Evolutionary conservation across 2,113 vertebrate genomes (phyloP), one percentile per base, ranked within the genome.

Genomic region (Ancistrus triradiatus): DNA sequence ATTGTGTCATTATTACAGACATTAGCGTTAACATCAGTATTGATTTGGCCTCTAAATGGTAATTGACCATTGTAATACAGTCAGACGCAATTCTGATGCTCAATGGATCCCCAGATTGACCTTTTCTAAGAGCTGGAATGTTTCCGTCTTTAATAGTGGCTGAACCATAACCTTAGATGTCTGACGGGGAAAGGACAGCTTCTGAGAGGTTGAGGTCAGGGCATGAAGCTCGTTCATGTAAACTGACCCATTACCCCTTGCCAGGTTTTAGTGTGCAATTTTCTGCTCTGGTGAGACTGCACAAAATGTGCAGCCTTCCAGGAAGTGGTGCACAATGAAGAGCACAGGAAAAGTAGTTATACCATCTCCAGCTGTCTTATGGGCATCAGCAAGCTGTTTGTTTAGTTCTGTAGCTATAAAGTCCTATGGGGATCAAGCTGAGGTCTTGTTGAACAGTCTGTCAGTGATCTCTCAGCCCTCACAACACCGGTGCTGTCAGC

Each of bases 191-290:
- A n/a, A 72, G 37, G 67, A 71, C 70, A 67, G 42, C 40, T 62
- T 63, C 42, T 9, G 43, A 63, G 35, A 62, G 75, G 69, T 75
- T 38, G 69, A 68, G 73, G 62, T 46, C 55, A 25, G 73, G 63
- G 65, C 75, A 71, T 13, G 25, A 8, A 6, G 48, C 49, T 67
- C 71, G 61, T 60, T 21, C 64, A 57, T 6, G 44, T 70, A 37
- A 63, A 53, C 51, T 13, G 53, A 28, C 56, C 31, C 50, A 35
- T 65, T 69, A 47, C 17, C 43, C 13, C 48, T 53, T 14, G 24
- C 35, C 19, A 10, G 21, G 17, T 38, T 28, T 31, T 46, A 13
- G 18, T 25, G 17, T 7, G 28, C 24, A 21, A 31, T 66, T 55
- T 64, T 57, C 59, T 59, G 68, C 55, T 10, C 57, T 48, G 48